phyloP scores from a whole-genome alignment of 2,888 invertebrate species.

The Leucoma salicis region DNA sequence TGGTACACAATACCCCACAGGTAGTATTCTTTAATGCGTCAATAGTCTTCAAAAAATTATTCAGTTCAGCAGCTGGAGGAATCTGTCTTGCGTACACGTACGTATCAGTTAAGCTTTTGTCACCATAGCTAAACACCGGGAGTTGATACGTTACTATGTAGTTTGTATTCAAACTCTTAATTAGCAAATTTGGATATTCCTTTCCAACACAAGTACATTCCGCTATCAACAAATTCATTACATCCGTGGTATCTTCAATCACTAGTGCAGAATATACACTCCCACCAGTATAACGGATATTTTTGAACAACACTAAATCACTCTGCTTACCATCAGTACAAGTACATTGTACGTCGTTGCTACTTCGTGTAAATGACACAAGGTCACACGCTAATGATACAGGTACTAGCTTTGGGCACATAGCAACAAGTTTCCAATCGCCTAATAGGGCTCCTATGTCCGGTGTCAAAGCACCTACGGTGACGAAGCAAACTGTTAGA shows the following conservation, averaged over 20 bases:
- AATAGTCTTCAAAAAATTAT: neutral
- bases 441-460: neutral
- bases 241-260: neutral
- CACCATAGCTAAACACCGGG: too few species aligned
- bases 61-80: neutral
- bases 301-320: neutral
- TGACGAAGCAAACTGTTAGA: neutral
- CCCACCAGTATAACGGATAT: neutral
- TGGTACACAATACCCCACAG: neutral
- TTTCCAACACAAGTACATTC: neutral
- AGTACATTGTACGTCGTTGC: neutral
- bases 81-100: neutral
- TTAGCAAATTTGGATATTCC: neutral
- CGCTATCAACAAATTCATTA: neutral
- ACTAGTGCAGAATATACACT: neutral
- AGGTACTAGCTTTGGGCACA: neutral
- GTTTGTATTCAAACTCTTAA: neutral
- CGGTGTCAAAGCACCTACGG: neutral
- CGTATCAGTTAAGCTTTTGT: neutral
- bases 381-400: neutral
- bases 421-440: neutral
- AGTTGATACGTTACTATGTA: neutral
- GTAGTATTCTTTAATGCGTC: neutral
- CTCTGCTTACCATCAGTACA: conserved; percentile 7
- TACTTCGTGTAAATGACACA: neutral